Evolutionary conservation across 2,888 invertebrate species (phyloP).

Genomic region (Rotaria magnacalcarata): DNA sequence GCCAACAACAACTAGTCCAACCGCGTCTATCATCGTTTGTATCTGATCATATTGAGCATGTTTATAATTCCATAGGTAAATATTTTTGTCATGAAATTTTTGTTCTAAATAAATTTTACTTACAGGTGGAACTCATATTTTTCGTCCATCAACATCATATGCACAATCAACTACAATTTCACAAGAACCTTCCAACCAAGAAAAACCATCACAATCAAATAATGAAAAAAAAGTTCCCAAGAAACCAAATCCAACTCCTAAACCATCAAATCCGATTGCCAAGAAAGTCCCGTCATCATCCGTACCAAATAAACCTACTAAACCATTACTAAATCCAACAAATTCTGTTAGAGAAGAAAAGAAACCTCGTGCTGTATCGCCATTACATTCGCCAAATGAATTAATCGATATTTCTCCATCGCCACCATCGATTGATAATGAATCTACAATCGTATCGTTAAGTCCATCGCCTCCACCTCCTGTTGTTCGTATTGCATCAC

Average conservation of each 20-base stretch:
- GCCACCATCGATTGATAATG: background rate
- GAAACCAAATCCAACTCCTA: background rate
- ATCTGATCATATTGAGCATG: background rate
- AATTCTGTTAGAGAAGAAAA: background rate
- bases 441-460: background rate
- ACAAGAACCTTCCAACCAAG: background rate
- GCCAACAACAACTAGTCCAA: background rate
- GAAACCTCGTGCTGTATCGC: background rate
- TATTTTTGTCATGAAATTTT: background rate
- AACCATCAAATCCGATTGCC: background rate
- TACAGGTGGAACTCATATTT: background rate
- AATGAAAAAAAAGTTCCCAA: background rate
- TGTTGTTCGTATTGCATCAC: slow-evolving; percentile 27
- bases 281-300: no score
- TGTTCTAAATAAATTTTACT: no score
- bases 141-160: background rate
- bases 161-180: background rate
- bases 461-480: background rate
- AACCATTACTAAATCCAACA: background rate
- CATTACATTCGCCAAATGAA: background rate
- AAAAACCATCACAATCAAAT: background rate
- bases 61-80: background rate
- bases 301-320: background rate
- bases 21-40: background rate
- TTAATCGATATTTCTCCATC: background rate